Evolutionary conservation across 2,888 invertebrate genomes (phyloP).

Genomic region (Mythimna vitellina): DNA sequence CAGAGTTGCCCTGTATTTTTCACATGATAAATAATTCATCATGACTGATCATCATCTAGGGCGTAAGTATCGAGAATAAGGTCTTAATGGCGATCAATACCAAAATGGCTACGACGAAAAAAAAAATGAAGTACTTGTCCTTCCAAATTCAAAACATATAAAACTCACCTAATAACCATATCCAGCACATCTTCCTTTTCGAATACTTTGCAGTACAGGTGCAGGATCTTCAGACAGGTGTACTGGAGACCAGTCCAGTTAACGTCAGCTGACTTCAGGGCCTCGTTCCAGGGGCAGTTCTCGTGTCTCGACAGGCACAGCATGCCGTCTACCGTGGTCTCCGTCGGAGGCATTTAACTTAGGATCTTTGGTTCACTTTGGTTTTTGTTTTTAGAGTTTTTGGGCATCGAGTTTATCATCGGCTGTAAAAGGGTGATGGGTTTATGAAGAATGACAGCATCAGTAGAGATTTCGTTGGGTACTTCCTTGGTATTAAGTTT

Average conservation of each 20-base stretch:
- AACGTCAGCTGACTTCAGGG: conserved; percentile 88
- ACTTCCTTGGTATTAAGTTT: background rate
- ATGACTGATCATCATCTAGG: too few relatives aligned
- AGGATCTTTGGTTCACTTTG: conserved; percentile 52
- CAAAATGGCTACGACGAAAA: background rate
- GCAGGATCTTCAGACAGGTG: conserved; percentile 95
- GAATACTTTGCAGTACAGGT: conserved; percentile 97
- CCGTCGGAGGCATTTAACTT: conserved; percentile 88
- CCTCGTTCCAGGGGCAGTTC: conserved; percentile 91
- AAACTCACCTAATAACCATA: conserved; percentile 94
- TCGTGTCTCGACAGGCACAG: conserved; percentile 92
- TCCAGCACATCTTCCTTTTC: conserved; percentile 95
- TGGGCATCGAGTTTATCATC: conserved; percentile 47
- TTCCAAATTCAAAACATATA: conserved; percentile 18
- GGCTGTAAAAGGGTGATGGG: conserved; percentile 20
- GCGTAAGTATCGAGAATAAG: too few relatives aligned
- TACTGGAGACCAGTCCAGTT: conserved; percentile 96
- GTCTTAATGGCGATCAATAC: background rate
- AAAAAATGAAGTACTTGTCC: background rate
- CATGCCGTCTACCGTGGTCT: conserved; percentile 87
- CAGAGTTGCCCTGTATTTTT: background rate
- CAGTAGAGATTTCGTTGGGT: conserved; percentile 47
- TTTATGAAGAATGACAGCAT: conserved; percentile 47
- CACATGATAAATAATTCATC: background rate
- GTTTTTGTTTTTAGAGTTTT: conserved; percentile 51